Evolutionary conservation across 2,113 vertebrate species (phyloP).

Genomic region (Toxotes jaculatrix): DNA sequence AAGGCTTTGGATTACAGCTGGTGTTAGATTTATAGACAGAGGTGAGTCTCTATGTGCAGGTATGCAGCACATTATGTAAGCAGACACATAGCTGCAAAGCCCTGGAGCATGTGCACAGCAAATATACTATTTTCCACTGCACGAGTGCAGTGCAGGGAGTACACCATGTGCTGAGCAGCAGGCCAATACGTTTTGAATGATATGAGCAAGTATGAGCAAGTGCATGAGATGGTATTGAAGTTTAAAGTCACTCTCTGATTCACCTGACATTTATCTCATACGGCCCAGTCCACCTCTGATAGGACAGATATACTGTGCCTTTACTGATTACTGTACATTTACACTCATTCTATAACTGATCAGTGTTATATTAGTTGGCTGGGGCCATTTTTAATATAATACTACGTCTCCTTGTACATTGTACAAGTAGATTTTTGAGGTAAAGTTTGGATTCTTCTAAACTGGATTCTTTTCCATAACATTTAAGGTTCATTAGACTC

Average conservation of each 20-base stretch:
- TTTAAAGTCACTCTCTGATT: background rate
- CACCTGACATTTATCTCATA: background rate
- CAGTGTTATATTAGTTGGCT: background rate
- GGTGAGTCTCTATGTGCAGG: constrained; percentile 24
- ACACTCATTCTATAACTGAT: background rate
- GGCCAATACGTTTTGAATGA: background rate
- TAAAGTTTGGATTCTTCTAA: too few species aligned
- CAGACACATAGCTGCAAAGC: constrained; percentile 12
- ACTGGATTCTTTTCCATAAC: too few species aligned
- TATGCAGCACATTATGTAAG: constrained; percentile 56
- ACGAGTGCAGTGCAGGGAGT: constrained; percentile 12
- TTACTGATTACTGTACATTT: background rate
- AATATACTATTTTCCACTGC: constrained; percentile 1
- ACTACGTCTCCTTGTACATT: too few species aligned
- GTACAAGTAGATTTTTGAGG: too few species aligned
- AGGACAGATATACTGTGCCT: background rate
- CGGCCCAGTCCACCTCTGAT: background rate
- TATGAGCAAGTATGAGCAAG: too few species aligned
- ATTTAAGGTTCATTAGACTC: background rate
- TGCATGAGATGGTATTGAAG: constrained; percentile 1
- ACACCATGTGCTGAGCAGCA: constrained; percentile 35
- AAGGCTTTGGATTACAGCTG: constrained; percentile 9
- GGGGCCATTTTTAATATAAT: too few species aligned
- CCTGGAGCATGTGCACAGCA: constrained; percentile 40
- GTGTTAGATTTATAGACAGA: background rate